Percentiles rank a stretch among this genome's conserved stretches.
These are phyloP conservation scores for Amphilophus citrinellus DNA, from an alignment of 2,113 vertebrate genomes.

Conservation along the genomic window DNA sequence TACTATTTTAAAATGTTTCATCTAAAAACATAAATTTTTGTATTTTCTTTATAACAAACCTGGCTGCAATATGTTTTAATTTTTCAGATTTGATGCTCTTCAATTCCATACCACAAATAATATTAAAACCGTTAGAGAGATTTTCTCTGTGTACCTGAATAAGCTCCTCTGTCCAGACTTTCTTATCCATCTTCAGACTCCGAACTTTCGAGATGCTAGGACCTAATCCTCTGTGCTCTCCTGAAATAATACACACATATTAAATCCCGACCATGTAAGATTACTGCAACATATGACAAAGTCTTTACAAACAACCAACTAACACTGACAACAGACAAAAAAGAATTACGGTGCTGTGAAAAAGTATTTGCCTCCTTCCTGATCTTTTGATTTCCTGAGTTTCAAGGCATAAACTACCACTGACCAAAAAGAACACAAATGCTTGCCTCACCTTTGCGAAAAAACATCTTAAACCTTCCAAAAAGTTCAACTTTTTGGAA, in stretches of 20 bases:
- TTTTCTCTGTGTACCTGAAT: slow-evolving; percentile 83
- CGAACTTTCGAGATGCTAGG: slow-evolving; percentile 92
- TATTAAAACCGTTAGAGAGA: not conserved
- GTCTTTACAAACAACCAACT: not conserved
- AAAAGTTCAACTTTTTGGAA: too few relatives aligned
- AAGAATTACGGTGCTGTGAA: not conserved
- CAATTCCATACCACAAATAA: not conserved
- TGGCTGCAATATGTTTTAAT: not conserved
- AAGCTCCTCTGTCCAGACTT: slow-evolving; percentile 94
- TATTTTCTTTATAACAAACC: too few relatives aligned
- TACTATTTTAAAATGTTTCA: not conserved
- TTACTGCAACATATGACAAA: not conserved
- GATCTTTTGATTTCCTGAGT: not conserved
- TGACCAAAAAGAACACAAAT: not conserved
- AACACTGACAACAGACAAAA: not conserved
- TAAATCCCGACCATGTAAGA: not conserved
- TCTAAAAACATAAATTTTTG: not conserved
- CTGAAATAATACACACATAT: slow-evolving; percentile 65
- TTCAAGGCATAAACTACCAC: not conserved
- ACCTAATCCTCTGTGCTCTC: slow-evolving; percentile 91
- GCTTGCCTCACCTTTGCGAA: not conserved
- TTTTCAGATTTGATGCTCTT: not conserved
- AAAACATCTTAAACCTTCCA: too few relatives aligned
- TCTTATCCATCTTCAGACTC: slow-evolving; percentile 97
- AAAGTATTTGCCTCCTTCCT: too few relatives aligned